A percentile compares a stretch with the other conserved stretches of the same genome.
Conservation (phyloP, 2,888 invertebrate genomes). For the Limnephilus marmoratus region DNA sequence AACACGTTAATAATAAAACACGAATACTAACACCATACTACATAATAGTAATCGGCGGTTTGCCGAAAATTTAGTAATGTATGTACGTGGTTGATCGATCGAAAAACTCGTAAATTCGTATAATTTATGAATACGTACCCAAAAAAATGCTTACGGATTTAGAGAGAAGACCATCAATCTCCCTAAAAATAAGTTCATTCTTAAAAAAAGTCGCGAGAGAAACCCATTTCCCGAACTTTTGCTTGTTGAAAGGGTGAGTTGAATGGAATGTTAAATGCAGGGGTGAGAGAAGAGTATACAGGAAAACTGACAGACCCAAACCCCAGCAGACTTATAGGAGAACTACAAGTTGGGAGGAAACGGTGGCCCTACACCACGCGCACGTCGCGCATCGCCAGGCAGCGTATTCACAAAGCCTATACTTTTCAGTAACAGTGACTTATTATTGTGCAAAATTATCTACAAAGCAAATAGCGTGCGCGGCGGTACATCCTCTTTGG, state of each 20-base stretch:
- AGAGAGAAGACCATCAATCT: not conserved
- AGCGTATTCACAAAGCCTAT: too few relatives aligned
- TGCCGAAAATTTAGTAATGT: too few relatives aligned
- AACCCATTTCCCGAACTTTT: not conserved
- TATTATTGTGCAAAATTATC: too few relatives aligned
- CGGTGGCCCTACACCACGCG: not conserved
- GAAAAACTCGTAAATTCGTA: not conserved
- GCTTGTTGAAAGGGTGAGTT: not conserved
- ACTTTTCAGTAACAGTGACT: too few relatives aligned
- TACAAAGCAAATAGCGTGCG: too few relatives aligned
- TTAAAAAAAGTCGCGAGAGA: not conserved
- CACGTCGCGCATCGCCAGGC: not conserved
- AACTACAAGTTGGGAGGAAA: not conserved
- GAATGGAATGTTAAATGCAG: not conserved
- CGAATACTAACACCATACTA: not conserved
- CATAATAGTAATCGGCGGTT: too few relatives aligned
- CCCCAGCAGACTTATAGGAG: not conserved
- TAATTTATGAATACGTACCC: not conserved
- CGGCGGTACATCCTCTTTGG: too few relatives aligned
- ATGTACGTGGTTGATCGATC: too few relatives aligned
- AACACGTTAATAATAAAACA: not conserved
- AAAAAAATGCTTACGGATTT: not conserved
- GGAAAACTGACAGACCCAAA: not conserved
- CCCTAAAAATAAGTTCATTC: not conserved
- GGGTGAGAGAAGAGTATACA: not conserved